These are phyloP conservation scores for Chaenocephalus aceratus DNA, from an alignment of 2,113 vertebrate genomes.

Conservation along the genomic window DNA sequence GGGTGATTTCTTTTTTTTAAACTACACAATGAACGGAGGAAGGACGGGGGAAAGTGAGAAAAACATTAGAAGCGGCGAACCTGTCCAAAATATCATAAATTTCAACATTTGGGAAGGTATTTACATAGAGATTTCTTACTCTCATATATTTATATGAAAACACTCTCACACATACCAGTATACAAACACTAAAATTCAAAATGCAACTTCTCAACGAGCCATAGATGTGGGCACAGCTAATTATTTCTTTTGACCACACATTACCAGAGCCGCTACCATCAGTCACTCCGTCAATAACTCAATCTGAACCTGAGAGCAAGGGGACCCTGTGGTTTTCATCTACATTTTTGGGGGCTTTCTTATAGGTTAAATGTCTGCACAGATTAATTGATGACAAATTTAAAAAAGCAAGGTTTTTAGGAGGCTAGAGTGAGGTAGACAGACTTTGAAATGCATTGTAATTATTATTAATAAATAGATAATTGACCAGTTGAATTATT, in stretches of 20 bases:
- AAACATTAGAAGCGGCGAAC: constrained; percentile 84
- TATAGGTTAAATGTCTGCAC: constrained; percentile 64
- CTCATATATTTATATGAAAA: constrained; percentile 82
- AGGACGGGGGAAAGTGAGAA: constrained; percentile 73
- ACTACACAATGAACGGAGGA: constrained; percentile 83
- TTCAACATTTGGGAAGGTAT: constrained; percentile 82
- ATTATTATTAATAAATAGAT: constrained; percentile 82
- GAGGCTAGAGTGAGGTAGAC: constrained; percentile 84
- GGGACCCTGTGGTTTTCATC: constrained; percentile 79
- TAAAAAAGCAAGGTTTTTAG: constrained; percentile 70
- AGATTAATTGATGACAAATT: constrained; percentile 69
- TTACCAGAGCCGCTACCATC: constrained; percentile 74
- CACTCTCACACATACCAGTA: constrained; percentile 79
- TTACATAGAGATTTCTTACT: constrained; percentile 82
- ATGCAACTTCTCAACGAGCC: constrained; percentile 73
- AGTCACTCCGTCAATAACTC: constrained; percentile 76
- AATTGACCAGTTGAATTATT: constrained; percentile 79
- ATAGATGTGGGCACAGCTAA: constrained; percentile 73
- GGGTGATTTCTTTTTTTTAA: constrained; percentile 76
- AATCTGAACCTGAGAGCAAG: constrained; percentile 82
- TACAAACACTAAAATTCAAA: constrained; percentile 79
- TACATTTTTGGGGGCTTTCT: constrained; percentile 55
- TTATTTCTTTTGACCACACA: constrained; percentile 67
- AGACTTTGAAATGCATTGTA: constrained; percentile 80
- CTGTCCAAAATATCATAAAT: constrained; percentile 83